Evolutionary conservation across 1,140 invertebrate species (phyloP), one percentile per base, ranked within the genome.

Genomic region (Megathymus violae): DNA sequence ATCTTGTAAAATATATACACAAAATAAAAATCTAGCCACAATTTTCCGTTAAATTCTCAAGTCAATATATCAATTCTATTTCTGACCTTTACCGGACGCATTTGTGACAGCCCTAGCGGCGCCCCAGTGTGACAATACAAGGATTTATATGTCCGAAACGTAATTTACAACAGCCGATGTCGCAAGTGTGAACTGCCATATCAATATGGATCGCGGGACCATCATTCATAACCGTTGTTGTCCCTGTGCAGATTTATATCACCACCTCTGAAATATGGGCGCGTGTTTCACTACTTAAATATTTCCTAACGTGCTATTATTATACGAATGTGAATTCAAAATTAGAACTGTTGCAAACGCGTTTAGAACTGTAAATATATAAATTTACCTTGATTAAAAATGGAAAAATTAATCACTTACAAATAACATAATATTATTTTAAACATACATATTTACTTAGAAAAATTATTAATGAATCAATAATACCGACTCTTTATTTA

Each of bases 161-260:
- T 74, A 72, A 75, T 77, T 77, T 77, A 81, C 73, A 78, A 69
- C 40, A 9, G 15, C 44, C 36, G 27, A 61, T 41, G 62, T 66
- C 63, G 48, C 69, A 80, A 76, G 76, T 74, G 71, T 76, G 71
- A 80, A 83, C 71, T 59, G 71, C 65, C 67, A 75, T 78, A 80
- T 76, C 71, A 79, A 80, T 76, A 74, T 58, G 41, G 52, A 54
- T 25, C 17, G 54, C 27, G 51, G 16, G 71, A 71, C 69, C 68
- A 68, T 76, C 69, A 69, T 76, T 76, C 72, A 76, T 80, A 71
- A 73, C 64, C 67, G n/a, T 61, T 48, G 52, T 56, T 68, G 65
- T 68, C 66, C 59, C 62, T 60, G 48, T 5, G 38, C 59, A 38
- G 66, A 72, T 72, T 68, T 71, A 71, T 62, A 54, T 36, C 62